A percentile compares a stretch with the other conserved stretches of the same genome.
Evolutionary conservation across 2,888 invertebrate genomes (phyloP).

Genomic region (Drosophila suboccidentalis): DNA sequence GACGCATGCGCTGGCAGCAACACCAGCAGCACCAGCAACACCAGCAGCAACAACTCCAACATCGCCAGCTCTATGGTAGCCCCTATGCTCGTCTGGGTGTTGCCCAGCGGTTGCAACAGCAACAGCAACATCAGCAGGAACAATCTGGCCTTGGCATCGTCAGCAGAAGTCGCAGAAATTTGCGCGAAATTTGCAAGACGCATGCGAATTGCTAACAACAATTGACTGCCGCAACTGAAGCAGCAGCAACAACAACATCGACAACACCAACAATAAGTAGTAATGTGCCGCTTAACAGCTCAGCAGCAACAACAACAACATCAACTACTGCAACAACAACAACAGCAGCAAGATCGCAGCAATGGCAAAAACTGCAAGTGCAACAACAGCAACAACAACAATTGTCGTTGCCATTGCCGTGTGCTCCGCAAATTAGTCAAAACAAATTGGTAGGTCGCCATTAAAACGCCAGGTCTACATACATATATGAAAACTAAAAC

Average conservation of each 20-base stretch:
- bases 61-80: slow-evolving; percentile 28
- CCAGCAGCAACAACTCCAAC: slow-evolving; percentile 41
- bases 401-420: slow-evolving; percentile 58
- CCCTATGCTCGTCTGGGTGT: slow-evolving; percentile 39
- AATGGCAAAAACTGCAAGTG: slow-evolving; percentile 49
- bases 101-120: slow-evolving; percentile 36
- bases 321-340: slow-evolving; percentile 49
- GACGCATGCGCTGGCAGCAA: slow-evolving; percentile 66
- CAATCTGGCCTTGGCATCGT: slow-evolving; percentile 46
- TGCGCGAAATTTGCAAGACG: slow-evolving; percentile 64
- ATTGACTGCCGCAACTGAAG: slow-evolving; percentile 62
- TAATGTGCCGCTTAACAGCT: slow-evolving; percentile 52
- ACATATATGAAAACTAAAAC: background rate
- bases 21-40: slow-evolving; percentile 50
- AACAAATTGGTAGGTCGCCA: slow-evolving; percentile 76
- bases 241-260: slow-evolving; percentile 34
- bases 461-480: slow-evolving; percentile 44
- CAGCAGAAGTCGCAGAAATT: slow-evolving; percentile 55
- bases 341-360: slow-evolving; percentile 41
- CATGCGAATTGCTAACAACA: slow-evolving; percentile 72
- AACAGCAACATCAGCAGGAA: slow-evolving; percentile 46
- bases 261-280: slow-evolving; percentile 47
- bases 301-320: slow-evolving; percentile 45
- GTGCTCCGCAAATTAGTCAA: slow-evolving; percentile 68
- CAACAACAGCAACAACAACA: slow-evolving; percentile 53